Percentiles rank a stretch among this genome's conserved stretches.
phyloP scores from a whole-genome alignment of 2,797 vertebrate genomes.

The Sciurus carolinensis region DNA sequence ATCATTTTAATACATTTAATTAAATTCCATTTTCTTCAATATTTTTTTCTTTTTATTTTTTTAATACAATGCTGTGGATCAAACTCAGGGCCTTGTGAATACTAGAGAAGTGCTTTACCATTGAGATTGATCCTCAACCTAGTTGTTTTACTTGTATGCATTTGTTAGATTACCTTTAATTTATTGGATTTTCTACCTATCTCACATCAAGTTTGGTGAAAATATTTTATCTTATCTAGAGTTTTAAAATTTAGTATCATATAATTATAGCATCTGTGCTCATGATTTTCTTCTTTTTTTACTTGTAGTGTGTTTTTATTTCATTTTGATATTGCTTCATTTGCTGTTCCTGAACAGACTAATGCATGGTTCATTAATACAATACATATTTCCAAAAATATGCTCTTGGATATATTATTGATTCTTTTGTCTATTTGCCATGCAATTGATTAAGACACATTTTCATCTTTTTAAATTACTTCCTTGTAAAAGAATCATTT shows the following conservation, averaged over 20 bases:
- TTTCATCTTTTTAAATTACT: neutral
- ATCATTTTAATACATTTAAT: neutral
- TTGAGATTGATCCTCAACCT: too few relatives aligned
- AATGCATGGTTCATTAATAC: neutral
- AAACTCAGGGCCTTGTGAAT: too few relatives aligned
- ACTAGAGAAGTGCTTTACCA: too few relatives aligned
- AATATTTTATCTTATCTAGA: neutral
- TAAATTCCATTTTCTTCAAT: neutral
- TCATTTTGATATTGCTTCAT: neutral
- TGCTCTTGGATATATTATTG: neutral
- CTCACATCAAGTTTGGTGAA: neutral
- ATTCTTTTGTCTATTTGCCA: neutral
- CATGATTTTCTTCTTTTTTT: neutral
- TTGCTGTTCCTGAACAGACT: neutral
- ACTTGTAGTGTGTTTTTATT: neutral
- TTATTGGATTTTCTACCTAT: neutral
- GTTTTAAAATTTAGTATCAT: neutral
- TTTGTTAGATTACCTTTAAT: neutral
- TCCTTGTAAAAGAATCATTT: neutral
- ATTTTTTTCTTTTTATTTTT: neutral
- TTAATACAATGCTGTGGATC: too few relatives aligned
- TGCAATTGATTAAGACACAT: neutral
- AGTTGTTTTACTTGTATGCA: neutral
- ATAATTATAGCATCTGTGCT: neutral
- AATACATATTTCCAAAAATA: neutral